Percentiles rank a stretch among this genome's conserved stretches.
phyloP scores from a whole-genome alignment of 1,140 invertebrate genomes.

The Melipona quadrifasciata region DNA sequence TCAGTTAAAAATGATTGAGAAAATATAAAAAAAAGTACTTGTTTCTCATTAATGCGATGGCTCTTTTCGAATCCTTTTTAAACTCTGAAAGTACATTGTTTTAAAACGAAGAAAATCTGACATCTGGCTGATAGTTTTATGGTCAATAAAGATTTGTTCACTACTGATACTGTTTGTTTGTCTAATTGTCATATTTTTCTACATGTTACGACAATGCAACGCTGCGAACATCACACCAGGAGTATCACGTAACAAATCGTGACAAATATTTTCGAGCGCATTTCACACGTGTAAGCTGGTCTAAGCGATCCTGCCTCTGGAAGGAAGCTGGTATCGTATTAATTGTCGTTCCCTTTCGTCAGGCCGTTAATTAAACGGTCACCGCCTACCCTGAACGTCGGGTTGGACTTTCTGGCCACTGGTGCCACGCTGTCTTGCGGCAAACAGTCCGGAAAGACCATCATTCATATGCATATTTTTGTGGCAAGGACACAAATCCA shows the following conservation, averaged over 20 bases:
- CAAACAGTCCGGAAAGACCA: slow-evolving; percentile 30
- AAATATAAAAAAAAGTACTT: neutral
- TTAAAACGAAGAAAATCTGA: neutral
- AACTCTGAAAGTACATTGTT: neutral
- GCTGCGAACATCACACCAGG: neutral
- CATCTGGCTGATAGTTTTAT: neutral
- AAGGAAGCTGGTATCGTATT: slow-evolving; percentile 64
- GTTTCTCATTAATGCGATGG: neutral
- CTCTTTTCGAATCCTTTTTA: too few relatives aligned
- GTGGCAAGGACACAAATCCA: neutral
- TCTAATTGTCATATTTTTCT: slow-evolving; percentile 26
- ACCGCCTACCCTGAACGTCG: slow-evolving; percentile 48
- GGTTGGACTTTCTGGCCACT: slow-evolving; percentile 38
- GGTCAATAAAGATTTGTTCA: neutral
- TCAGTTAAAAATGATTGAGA: neutral
- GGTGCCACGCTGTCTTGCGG: slow-evolving; percentile 72
- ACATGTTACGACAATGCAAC: neutral
- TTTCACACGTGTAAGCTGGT: slow-evolving; percentile 39
- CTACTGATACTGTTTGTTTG: slow-evolving; percentile 21
- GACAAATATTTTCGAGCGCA: slow-evolving; percentile 15
- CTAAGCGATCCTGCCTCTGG: neutral
- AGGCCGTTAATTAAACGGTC: slow-evolving; percentile 70
- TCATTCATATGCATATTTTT: neutral
- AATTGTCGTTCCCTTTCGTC: slow-evolving; percentile 70
- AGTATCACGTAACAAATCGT: slow-evolving; percentile 17